Base-by-base conservation (phyloP, 2,797 vertebrate genomes). In the Phylloscopus collybita region DNA sequence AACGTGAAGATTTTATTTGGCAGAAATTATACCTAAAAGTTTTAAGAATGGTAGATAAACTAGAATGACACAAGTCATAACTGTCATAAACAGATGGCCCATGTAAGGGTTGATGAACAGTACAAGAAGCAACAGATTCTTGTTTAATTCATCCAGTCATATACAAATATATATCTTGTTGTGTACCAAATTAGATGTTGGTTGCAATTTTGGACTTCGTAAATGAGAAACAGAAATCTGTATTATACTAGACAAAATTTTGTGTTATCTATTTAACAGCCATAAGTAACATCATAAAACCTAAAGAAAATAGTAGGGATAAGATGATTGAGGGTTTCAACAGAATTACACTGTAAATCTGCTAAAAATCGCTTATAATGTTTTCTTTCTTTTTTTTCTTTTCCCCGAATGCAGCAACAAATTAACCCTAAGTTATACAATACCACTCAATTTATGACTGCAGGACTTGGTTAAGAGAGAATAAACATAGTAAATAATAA, bases 241-340 rank as follows among this genome's bases (percentile, higher is more conserved):
- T 94, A 88, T 76, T 92, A 84, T 21, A 92, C 25, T 72, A 70
- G 34, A 44, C 66, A 95, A 80, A 94, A 91, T 82, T 84, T 92
- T 87, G 56, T 57, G 90, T 59, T 76, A 92, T 86, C 60, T 87
- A 93, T 97, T 94, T 91, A 92, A 96, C 74, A 92, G 81, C 82
- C 67, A 72, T 65, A 96, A 80, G 88, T 64, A 73, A 71, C 57
- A 92, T 38, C 42, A 53, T 93, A 96, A 90, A 6, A 57, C 19
- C 44, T 70, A 87, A 42, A 86, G 62, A 82, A 95, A 88, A 93
- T 19, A 88, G 70, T 36, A 85, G 40, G 86, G 89, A 70, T 34
- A 92, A 61, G 53, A 81, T 1, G 1, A 93, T 83, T 87, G 81
- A 94, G 61, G 83, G 61, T 84, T 94, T 94, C 88, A 95, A 92